phyloP scores from a whole-genome alignment of 2,113 vertebrate species.

The Hyperopisus bebe region DNA sequence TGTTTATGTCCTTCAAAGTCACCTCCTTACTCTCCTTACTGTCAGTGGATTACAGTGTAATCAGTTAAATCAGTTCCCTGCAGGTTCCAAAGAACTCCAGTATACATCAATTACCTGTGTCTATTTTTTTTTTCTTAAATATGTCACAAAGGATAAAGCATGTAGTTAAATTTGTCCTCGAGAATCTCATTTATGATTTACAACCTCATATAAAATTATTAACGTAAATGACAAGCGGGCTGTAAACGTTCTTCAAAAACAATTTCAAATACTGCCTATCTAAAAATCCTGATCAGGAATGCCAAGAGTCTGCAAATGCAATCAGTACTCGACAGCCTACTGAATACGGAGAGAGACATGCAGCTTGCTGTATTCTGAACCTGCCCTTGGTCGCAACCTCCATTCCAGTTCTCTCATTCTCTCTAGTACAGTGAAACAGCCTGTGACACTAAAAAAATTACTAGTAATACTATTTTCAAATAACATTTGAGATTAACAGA shows the following conservation, averaged over 20 bases:
- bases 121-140: not conserved
- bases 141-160: slow-evolving; percentile 9
- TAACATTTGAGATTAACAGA: slow-evolving; percentile 48
- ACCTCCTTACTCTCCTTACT: not conserved
- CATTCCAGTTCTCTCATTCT: slow-evolving; percentile 47
- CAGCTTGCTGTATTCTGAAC: slow-evolving; percentile 47
- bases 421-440: slow-evolving; percentile 39
- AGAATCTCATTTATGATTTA: slow-evolving; percentile 3
- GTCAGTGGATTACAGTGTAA: not conserved
- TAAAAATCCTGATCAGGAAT: slow-evolving; percentile 30
- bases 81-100: not conserved
- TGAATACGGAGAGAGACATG: slow-evolving; percentile 19
- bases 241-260: slow-evolving; percentile 25
- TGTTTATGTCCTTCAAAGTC: not conserved
- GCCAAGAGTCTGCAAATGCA: slow-evolving; percentile 46
- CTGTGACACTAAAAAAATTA: slow-evolving; percentile 44
- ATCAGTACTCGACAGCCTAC: slow-evolving; percentile 41
- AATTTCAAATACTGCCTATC: slow-evolving; percentile 37
- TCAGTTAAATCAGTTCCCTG: slow-evolving; percentile 5
- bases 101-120: not conserved
- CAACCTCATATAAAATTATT: not conserved
- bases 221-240: not conserved
- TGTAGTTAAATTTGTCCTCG: slow-evolving; percentile 1
- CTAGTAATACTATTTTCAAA: slow-evolving; percentile 48
- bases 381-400: slow-evolving; percentile 46